Evolutionary conservation across 2,888 invertebrate genomes (phyloP).

Genomic region (Apodemia mormo): DNA sequence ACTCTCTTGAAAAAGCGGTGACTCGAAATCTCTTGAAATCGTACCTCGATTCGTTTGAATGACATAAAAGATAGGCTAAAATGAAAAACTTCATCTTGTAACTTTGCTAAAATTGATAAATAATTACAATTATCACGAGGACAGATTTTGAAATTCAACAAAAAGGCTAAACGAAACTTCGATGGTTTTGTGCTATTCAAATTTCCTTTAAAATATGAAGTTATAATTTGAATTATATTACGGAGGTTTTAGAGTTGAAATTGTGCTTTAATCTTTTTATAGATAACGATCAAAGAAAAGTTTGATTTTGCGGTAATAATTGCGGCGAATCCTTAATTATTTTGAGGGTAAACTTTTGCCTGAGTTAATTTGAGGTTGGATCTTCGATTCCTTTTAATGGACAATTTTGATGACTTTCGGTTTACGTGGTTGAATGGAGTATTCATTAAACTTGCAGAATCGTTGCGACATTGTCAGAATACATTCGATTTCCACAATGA

Average conservation of each 20-base stretch:
- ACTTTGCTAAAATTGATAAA: slow-evolving; percentile 77
- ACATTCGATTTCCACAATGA: slow-evolving; percentile 53
- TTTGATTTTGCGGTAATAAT: slow-evolving; percentile 81
- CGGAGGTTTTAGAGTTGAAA: slow-evolving; percentile 49
- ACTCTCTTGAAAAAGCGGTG: slow-evolving; percentile 52
- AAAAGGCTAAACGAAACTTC: slow-evolving; percentile 74
- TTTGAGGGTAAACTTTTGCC: slow-evolving; percentile 80
- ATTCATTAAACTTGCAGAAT: slow-evolving; percentile 68
- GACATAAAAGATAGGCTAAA: slow-evolving; percentile 73
- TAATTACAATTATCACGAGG: slow-evolving; percentile 78
- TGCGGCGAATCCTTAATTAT: slow-evolving; percentile 81
- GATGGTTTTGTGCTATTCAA: slow-evolving; percentile 72
- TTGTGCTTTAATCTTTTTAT: slow-evolving; percentile 45
- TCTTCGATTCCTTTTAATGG: slow-evolving; percentile 77
- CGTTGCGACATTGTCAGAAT: slow-evolving; percentile 49
- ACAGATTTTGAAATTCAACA: slow-evolving; percentile 69
- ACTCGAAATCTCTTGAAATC: slow-evolving; percentile 61
- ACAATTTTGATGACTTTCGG: slow-evolving; percentile 77
- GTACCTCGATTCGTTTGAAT: slow-evolving; percentile 68
- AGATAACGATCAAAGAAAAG: slow-evolving; percentile 75
- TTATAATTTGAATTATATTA: slow-evolving; percentile 51
- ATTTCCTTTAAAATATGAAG: slow-evolving; percentile 53
- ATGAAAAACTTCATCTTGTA: slow-evolving; percentile 56
- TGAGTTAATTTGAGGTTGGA: slow-evolving; percentile 76
- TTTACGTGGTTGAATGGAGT: slow-evolving; percentile 72